Evolutionary conservation across 2,113 vertebrate genomes (phyloP), one percentile per base, ranked within the genome.

Genomic region (Suncus etruscus): DNA sequence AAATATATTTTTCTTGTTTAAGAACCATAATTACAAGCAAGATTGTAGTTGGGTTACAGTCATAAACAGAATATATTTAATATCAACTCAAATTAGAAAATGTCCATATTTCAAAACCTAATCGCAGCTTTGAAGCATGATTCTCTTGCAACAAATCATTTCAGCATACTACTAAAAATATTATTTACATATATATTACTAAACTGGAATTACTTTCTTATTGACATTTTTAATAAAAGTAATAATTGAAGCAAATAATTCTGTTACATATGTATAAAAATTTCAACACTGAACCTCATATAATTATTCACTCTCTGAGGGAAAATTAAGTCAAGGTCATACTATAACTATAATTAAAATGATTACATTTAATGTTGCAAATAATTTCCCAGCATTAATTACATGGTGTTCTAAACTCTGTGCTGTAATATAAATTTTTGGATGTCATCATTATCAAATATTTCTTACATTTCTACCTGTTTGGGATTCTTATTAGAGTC

Each of bases 401-500:
- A 22, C 39, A 50, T 1, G 2, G 2, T 79, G 73, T 91, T 81
- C 31, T 29, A 22, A 83, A 78, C 6, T 68, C 29, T 76, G 9
- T 78, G 47, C 6, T 1, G 48, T 3, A 31, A 81, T 68, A 39
- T 20, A 1, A 32, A 32, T 88, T 73, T 75, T 31, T 31, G 79
- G 63, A 83, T 16, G n/a, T 61, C 14, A 32, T 4, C 6, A 0
- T 8, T 11, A 92, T 76, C 24, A 24, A 39, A 39, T 31, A 1
- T 76, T 58, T 65, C 3, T 22, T 39, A 16, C 58, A 9, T 45
- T 45, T 3, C 70, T 2, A 1, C 2, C 7, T 83, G 6, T 12
- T 65, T 80, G 80, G 80, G 39, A 78, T 81, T 91, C 5, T 89
- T 63, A 61, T 74, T 82, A 85, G 22, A 63, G 1, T 61, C 32